Evolutionary conservation across 37 sponge, comb jelly and placozoan genomes (phyloP), one percentile per base, ranked within the genome.

Genomic region (Lycopodina hypogea): DNA sequence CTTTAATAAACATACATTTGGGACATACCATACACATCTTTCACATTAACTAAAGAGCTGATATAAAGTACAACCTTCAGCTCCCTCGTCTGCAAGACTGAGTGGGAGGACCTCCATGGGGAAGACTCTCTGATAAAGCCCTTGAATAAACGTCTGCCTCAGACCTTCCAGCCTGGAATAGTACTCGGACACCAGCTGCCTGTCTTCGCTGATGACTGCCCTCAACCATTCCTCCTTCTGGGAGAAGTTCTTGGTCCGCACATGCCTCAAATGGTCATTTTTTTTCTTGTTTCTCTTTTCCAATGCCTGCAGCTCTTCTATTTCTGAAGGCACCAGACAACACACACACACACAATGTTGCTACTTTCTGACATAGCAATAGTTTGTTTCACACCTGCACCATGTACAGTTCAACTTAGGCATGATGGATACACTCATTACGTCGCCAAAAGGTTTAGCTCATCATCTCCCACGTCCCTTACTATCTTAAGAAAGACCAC

Each of bases 21-120:
- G n/a, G n/a, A n/a, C n/a, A n/a, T n/a, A n/a, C n/a, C n/a, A n/a
- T n/a, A n/a, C n/a, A n/a, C n/a, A n/a, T n/a, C n/a, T n/a, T n/a
- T n/a, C n/a, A n/a, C n/a, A n/a, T n/a, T n/a, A n/a, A n/a, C n/a
- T n/a, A n/a, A n/a, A n/a, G n/a, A n/a, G n/a, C n/a, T n/a, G n/a
- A n/a, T n/a, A n/a, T n/a, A n/a, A n/a, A n/a, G n/a, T 26, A 15
- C 23, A 18, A 68, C 68, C 68, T 68, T 76, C 77, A 23, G 82
- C 88, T 30, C 88, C 88, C 0, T 59, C 83, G 55, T 88, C 88
- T 24, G 68, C 64, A 1, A 23, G 34, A 71, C 83, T 88, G 33
- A 88, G 60, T 64, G 83, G 56, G 29, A 81, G 77, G 30, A 88
- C 88, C 48, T 88, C 83, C 1, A 88, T 71, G 11, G 83, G 78